These are phyloP conservation scores for Parambassis ranga DNA, from an alignment of 2,797 vertebrate species.

Conservation along the genomic window DNA sequence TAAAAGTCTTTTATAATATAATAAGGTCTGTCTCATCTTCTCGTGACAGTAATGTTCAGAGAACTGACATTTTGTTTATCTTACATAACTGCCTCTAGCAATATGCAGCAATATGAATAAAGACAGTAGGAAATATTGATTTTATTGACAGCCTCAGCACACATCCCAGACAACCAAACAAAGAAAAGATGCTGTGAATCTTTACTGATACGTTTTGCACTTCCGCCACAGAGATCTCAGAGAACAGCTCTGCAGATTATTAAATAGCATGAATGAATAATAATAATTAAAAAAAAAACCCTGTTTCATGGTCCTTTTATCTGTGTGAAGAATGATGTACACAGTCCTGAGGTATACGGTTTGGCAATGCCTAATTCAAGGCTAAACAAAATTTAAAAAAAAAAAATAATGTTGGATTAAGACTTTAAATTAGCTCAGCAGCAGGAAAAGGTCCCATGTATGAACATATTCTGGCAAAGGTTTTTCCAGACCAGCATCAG, in stretches of 20 bases:
- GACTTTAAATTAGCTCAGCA: slow-evolving; percentile 38
- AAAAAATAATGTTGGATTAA: slow-evolving; percentile 26
- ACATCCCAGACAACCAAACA: slow-evolving; percentile 31
- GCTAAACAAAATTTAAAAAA: slow-evolving; percentile 7
- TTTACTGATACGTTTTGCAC: slow-evolving; percentile 63
- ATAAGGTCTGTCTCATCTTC: neutral
- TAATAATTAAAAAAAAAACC: slow-evolving; percentile 26
- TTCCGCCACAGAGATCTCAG: slow-evolving; percentile 14
- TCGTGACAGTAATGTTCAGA: neutral
- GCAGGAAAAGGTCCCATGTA: slow-evolving; percentile 28
- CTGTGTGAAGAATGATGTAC: slow-evolving; percentile 18
- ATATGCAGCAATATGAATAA: neutral
- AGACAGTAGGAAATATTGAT: too few species aligned
- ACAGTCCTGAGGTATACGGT: slow-evolving; percentile 66
- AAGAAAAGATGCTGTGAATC: slow-evolving; percentile 32
- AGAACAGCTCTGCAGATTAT: slow-evolving; percentile 18
- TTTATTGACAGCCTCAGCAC: slow-evolving; percentile 57
- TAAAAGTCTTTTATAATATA: too few species aligned
- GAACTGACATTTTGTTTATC: neutral
- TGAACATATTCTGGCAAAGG: slow-evolving; percentile 2
- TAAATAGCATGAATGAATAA: slow-evolving; percentile 33
- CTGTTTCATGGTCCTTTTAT: slow-evolving; percentile 28
- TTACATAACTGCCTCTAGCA: neutral
- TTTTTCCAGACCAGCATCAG: neutral
- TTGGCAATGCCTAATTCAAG: slow-evolving; percentile 46